A percentile compares a stretch with the other conserved stretches of the same genome.
Evolutionary conservation across 2,113 vertebrate species (phyloP).

Genomic region (Calyptommatus sinebrachiatus): DNA sequence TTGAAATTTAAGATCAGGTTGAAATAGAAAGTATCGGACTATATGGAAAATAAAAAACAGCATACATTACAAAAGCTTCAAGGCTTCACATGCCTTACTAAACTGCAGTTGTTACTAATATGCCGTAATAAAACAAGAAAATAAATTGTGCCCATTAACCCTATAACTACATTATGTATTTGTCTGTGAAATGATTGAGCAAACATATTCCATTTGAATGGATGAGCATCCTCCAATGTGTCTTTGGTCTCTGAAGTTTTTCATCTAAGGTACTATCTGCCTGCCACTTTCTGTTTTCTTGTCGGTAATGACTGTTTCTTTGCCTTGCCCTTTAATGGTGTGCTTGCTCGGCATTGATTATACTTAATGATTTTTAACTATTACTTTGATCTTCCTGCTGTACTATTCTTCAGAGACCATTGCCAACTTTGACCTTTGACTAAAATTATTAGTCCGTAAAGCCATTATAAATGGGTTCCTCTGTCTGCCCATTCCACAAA

Average conservation of each 20-base stretch:
- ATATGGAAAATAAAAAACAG: neutral
- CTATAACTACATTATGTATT: neutral
- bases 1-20: neutral
- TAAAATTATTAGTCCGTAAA: slow-evolving; percentile 52
- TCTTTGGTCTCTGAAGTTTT: neutral
- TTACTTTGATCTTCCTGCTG: slow-evolving; percentile 58
- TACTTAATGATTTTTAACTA: slow-evolving; percentile 56
- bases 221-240: neutral
- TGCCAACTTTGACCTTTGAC: slow-evolving; percentile 52
- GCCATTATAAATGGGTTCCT: slow-evolving; percentile 53
- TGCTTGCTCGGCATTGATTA: slow-evolving; percentile 51
- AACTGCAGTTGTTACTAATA: neutral
- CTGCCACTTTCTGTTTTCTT: slow-evolving; percentile 61
- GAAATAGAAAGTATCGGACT: neutral
- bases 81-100: neutral
- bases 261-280: neutral
- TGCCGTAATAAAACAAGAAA: neutral
- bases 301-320: slow-evolving; percentile 59
- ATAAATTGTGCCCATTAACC: neutral
- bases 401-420: slow-evolving; percentile 46
- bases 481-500: slow-evolving; percentile 54
- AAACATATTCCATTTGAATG: slow-evolving; percentile 1
- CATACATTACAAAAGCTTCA: neutral
- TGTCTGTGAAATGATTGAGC: neutral
- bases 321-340: slow-evolving; percentile 54